phyloP scores from a whole-genome alignment of 2,888 invertebrate genomes.

The Melikaiella ostensackeni region DNA sequence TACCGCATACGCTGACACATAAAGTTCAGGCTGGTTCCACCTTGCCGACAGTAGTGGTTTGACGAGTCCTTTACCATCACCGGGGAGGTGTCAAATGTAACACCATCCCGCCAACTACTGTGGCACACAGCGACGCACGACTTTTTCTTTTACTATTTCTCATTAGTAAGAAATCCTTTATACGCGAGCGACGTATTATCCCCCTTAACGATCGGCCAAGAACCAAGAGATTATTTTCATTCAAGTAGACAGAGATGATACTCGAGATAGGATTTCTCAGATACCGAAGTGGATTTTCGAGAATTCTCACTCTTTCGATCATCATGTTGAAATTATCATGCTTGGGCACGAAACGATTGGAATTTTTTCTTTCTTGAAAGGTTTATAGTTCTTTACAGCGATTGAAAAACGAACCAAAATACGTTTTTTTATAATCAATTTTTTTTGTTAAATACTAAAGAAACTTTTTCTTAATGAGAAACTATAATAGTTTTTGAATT shows the following conservation, averaged over 20 bases:
- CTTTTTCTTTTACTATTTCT: constrained; percentile 42
- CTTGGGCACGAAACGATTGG: background rate
- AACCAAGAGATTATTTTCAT: constrained; percentile 33
- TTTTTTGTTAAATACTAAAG: background rate
- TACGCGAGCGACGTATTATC: constrained; percentile 35
- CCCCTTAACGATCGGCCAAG: constrained; percentile 35
- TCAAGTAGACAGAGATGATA: constrained; percentile 33
- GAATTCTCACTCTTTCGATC: constrained; percentile 19
- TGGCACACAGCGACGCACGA: constrained; percentile 67
- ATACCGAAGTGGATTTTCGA: constrained; percentile 19
- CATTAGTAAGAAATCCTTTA: constrained; percentile 39
- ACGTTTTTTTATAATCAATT: background rate
- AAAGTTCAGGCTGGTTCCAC: constrained; percentile 51
- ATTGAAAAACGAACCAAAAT: background rate
- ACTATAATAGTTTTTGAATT: too few relatives aligned
- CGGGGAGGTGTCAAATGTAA: constrained; percentile 72
- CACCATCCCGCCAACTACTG: constrained; percentile 73
- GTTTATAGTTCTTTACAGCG: background rate
- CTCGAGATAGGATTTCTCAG: constrained; percentile 18
- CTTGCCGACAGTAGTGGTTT: constrained; percentile 60
- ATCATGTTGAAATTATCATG: constrained; percentile 12
- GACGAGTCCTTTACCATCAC: constrained; percentile 61
- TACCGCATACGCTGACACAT: constrained; percentile 44
- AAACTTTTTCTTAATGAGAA: background rate
- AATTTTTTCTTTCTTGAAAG: background rate